phyloP scores from a whole-genome alignment of 2,797 vertebrate species.

The Pseudomugil tenellus region DNA sequence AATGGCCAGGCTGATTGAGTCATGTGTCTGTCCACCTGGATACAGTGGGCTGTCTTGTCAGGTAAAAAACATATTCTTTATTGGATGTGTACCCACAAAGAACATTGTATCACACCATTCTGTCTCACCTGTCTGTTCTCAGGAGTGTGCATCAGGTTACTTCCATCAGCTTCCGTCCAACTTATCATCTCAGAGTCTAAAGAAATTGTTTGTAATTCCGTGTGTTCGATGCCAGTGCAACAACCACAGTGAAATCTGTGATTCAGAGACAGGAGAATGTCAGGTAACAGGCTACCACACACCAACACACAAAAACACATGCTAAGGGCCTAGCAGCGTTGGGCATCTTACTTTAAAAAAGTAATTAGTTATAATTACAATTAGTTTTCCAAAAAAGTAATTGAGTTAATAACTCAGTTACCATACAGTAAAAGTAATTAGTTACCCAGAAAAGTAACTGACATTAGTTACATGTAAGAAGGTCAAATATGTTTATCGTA shows the following conservation, averaged over 20 bases:
- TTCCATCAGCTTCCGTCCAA: constrained; percentile 80
- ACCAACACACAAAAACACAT: background rate
- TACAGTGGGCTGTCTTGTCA: constrained; percentile 92
- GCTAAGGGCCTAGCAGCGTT: too few species aligned
- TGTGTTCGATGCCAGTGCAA: constrained; percentile 90
- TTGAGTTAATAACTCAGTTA: too few species aligned
- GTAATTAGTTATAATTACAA: too few species aligned
- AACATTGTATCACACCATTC: background rate
- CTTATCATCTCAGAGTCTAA: constrained; percentile 44
- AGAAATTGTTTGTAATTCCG: constrained; percentile 61
- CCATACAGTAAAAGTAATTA: too few species aligned
- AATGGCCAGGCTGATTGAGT: constrained; percentile 84
- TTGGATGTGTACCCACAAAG: background rate
- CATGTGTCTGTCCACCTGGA: constrained; percentile 90
- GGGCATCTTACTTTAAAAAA: too few species aligned
- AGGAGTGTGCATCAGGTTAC: constrained; percentile 90
- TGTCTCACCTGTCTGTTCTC: constrained; percentile 8
- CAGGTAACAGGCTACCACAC: constrained; percentile 75
- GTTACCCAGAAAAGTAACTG: too few species aligned
- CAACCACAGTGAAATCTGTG: constrained; percentile 89
- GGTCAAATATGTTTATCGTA: too few species aligned
- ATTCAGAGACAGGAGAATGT: constrained; percentile 88
- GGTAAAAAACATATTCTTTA: constrained; percentile 70
- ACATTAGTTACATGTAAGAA: too few species aligned
- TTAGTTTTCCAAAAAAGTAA: too few species aligned